A percentile compares a stretch with the other conserved stretches of the same genome.
phyloP scores from a whole-genome alignment of 2,888 invertebrate species.

The Mimas tiliae region DNA sequence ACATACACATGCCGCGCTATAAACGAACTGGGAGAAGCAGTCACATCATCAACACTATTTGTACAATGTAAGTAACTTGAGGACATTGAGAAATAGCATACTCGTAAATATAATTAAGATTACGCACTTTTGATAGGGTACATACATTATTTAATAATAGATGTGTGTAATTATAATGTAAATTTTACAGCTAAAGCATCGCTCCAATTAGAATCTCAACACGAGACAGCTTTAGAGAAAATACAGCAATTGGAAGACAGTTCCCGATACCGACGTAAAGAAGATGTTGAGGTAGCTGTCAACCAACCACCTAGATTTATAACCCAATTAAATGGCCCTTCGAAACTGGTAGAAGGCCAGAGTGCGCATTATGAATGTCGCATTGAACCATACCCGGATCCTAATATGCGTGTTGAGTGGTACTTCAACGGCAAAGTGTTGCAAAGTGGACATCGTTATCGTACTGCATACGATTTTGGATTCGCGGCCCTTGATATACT shows the following conservation, averaged over 20 bases:
- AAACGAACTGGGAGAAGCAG: constrained; percentile 97
- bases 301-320: constrained; percentile 94
- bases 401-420: constrained; percentile 95
- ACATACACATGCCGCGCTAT: constrained; percentile 97
- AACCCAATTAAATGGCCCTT: constrained; percentile 93
- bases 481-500: constrained; percentile 98
- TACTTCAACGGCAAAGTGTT: constrained; percentile 96
- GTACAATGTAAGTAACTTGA: constrained; percentile 89
- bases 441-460: constrained; percentile 94
- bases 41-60: constrained; percentile 95
- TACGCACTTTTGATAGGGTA: not conserved
- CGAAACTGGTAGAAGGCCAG: constrained; percentile 93
- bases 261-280: constrained; percentile 90
- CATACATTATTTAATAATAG: not conserved
- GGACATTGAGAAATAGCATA: no score
- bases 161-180: not conserved
- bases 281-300: constrained; percentile 91
- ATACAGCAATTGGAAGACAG: constrained; percentile 94
- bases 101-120: not conserved
- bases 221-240: constrained; percentile 94
- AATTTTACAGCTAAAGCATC: constrained; percentile 90
- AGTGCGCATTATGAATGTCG: constrained; percentile 97
- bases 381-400: constrained; percentile 96
- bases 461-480: constrained; percentile 98
- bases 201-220: constrained; percentile 94